These are phyloP conservation scores for Yponomeuta evonymella DNA, from an alignment of 2,888 invertebrate species.

Conservation along the genomic window DNA sequence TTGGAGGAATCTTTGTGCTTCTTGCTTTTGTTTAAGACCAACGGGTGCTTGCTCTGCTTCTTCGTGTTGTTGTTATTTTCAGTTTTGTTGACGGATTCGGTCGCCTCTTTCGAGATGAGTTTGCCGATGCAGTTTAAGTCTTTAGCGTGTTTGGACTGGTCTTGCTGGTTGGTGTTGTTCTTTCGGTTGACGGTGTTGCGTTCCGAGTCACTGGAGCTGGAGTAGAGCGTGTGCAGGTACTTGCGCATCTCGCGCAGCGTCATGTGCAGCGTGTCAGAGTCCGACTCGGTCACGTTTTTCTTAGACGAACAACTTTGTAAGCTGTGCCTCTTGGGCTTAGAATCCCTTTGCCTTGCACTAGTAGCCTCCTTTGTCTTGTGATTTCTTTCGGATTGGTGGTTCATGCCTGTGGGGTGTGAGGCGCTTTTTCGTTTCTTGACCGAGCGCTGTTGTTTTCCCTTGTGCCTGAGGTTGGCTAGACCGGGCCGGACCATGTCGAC, in stretches of 20 bases:
- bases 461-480: conserved; percentile 46
- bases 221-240: conserved; percentile 88
- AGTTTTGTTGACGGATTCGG: conserved; percentile 41
- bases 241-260: conserved; percentile 89
- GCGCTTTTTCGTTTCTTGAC: conserved; percentile 60
- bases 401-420: conserved; percentile 39
- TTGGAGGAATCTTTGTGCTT: conserved; percentile 69
- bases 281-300: conserved; percentile 69
- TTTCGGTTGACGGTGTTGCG: conserved; percentile 66
- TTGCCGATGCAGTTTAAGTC: conserved; percentile 38
- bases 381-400: conserved; percentile 38
- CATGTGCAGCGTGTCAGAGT: conserved; percentile 85
- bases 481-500: conserved; percentile 85
- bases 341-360: conserved; percentile 46
- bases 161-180: conserved; percentile 63
- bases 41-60: conserved; percentile 71
- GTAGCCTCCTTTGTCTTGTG: conserved; percentile 38
- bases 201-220: conserved; percentile 82
- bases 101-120: conserved; percentile 50
- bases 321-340: conserved; percentile 80
- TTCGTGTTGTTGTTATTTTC: conserved; percentile 67
- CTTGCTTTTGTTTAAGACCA: conserved; percentile 78
- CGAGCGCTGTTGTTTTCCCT: conserved; percentile 58
- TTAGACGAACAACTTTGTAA: conserved; percentile 80
- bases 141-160: conserved; percentile 50